phyloP scores from a whole-genome alignment of 2,888 invertebrate species.

The Monopis laevigella region DNA sequence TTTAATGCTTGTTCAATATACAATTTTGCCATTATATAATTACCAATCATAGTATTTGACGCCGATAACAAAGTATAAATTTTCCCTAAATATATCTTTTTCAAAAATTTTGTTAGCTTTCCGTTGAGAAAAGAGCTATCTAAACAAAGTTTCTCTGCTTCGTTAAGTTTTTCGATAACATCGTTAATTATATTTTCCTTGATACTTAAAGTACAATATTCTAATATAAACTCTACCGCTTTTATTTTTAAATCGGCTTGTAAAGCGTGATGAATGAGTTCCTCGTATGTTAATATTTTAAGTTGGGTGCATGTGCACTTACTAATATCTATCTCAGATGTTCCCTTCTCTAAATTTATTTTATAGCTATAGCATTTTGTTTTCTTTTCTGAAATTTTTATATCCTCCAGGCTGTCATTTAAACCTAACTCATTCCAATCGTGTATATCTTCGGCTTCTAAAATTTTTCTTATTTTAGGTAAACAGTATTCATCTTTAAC shows the following conservation, averaged over 20 bases:
- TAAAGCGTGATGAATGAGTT: conserved; percentile 46
- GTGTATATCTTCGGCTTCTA: conserved; percentile 33
- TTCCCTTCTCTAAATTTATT: conserved; percentile 40
- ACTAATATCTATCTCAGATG: conserved; percentile 39
- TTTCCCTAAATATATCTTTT: conserved; percentile 37
- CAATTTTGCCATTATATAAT: conserved; percentile 32
- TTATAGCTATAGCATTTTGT: conserved; percentile 27
- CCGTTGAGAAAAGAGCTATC: conserved; percentile 21
- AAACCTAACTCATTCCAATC: conserved; percentile 47
- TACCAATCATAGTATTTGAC: conserved; percentile 31
- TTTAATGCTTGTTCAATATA: conserved; percentile 37
- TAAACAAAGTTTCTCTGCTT: conserved; percentile 37
- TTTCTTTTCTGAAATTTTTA: conserved; percentile 21
- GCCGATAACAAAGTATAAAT: conserved; percentile 45
- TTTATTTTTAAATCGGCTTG: conserved; percentile 46
- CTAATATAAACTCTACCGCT: conserved; percentile 40
- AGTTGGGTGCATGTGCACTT: conserved; percentile 49
- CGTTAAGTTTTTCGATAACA: conserved; percentile 34
- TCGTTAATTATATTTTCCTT: conserved; percentile 33
- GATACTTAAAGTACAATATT: conserved; percentile 37
- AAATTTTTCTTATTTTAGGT: conserved; percentile 38
- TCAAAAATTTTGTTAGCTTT: conserved; percentile 24
- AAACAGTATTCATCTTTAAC: conserved; percentile 25
- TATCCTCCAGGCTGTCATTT: conserved; percentile 28
- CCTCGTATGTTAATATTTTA: conserved; percentile 42